Percentiles rank a stretch among this genome's conserved stretches.
phyloP scores from a whole-genome alignment of 2,888 invertebrate genomes.

The Pachydiplax longipennis region DNA sequence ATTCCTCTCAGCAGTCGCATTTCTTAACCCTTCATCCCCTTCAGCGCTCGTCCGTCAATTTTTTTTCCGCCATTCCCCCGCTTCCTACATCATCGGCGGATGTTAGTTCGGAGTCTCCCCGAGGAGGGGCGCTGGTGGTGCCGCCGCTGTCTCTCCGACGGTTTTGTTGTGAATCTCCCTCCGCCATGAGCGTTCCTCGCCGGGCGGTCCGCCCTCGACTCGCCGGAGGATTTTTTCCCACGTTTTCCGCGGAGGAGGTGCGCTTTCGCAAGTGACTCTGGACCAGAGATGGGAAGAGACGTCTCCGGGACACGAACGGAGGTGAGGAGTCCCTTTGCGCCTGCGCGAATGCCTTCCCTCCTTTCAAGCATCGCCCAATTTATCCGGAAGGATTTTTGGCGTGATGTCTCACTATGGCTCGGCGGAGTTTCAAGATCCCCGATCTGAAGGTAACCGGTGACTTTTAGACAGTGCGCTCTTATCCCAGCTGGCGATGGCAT shows the following conservation, averaged over 20 bases:
- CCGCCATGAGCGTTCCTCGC: constrained; percentile 27
- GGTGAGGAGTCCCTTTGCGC: neutral
- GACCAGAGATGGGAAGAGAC: constrained; percentile 31
- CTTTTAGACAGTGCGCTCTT: too few species aligned
- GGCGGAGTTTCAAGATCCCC: too few species aligned
- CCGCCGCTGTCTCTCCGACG: neutral
- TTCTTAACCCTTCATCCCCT: neutral
- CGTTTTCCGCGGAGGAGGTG: constrained; percentile 15
- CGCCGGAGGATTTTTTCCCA: constrained; percentile 17
- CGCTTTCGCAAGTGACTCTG: constrained; percentile 5
- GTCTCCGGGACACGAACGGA: neutral
- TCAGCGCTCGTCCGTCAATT: neutral
- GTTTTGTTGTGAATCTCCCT: constrained; percentile 35
- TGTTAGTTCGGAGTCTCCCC: constrained; percentile 13
- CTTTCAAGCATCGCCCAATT: neutral
- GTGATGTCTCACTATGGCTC: too few species aligned
- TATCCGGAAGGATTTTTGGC: too few species aligned
- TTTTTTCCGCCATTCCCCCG: neutral
- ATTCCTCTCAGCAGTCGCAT: neutral
- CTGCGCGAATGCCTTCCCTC: neutral
- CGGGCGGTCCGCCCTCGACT: neutral
- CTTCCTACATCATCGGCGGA: neutral
- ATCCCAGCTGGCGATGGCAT: too few species aligned
- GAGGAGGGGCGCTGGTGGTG: constrained; percentile 22
- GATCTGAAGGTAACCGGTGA: too few species aligned